These are phyloP conservation scores for Pseudococcus jackbeardsleyi DNA, from an alignment of 2,888 invertebrate genomes.

Conservation along the genomic window DNA sequence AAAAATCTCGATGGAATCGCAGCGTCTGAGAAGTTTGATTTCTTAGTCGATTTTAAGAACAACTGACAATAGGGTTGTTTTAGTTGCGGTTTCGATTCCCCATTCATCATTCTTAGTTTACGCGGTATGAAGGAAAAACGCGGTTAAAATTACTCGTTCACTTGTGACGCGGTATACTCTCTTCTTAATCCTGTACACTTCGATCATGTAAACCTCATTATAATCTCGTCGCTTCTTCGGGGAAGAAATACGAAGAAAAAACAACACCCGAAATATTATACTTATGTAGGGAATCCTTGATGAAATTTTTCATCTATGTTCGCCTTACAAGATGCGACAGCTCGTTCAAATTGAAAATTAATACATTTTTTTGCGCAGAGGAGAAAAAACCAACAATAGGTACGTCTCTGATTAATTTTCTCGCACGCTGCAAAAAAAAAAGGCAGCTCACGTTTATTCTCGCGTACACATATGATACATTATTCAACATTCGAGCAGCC, in stretches of 20 bases:
- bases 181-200: conserved; percentile 31
- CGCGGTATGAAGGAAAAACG: conserved; percentile 29
- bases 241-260: background rate
- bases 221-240: conserved; percentile 18
- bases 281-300: conserved; percentile 14
- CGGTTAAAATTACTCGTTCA: conserved; percentile 39
- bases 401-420: conserved; percentile 13
- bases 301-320: background rate
- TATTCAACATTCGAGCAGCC: background rate
- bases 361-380: conserved; percentile 1
- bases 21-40: background rate
- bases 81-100: conserved; percentile 35
- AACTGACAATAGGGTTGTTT: conserved; percentile 48
- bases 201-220: conserved; percentile 45
- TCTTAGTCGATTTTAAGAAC: conserved; percentile 38
- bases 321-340: conserved; percentile 15
- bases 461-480: background rate
- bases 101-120: conserved; percentile 47
- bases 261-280: conserved; percentile 12
- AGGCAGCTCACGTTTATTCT: background rate
- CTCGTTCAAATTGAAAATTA: conserved; percentile 46
- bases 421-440: background rate
- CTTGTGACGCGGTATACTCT: conserved; percentile 16
- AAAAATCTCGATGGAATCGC: background rate
- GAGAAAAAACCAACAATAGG: background rate